A percentile compares a stretch with the other conserved stretches of the same genome.
Evolutionary conservation across 2,888 invertebrate genomes (phyloP).

Genomic region (Erynnis tages): DNA sequence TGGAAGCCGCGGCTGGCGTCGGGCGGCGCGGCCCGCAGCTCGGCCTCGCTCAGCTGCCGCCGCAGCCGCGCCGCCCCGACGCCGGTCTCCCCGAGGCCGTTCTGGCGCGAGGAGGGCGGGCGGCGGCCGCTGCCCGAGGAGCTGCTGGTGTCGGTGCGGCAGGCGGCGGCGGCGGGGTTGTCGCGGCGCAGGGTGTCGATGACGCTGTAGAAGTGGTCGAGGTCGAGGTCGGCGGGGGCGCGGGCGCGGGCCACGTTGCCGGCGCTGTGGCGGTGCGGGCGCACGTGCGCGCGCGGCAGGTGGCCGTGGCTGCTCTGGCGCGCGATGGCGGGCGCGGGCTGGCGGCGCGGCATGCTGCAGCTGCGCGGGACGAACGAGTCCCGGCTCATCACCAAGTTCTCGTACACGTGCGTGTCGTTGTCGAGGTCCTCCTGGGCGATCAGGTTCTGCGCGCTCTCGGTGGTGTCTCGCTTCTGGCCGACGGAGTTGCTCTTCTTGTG

Average conservation of each 20-base stretch:
- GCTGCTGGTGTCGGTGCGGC: conserved; percentile 57
- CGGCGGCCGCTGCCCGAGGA: conserved; percentile 63
- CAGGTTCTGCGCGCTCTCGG: conserved; percentile 74
- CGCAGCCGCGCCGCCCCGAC: conserved; percentile 52
- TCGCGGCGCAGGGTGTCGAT: conserved; percentile 61
- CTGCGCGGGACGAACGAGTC: conserved; percentile 66
- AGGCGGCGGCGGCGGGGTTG: conserved; percentile 40
- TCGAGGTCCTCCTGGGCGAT: conserved; percentile 67
- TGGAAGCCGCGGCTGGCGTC: conserved; percentile 57
- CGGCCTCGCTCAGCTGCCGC: conserved; percentile 65
- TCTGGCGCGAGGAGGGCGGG: too few species aligned
- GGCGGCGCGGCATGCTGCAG: conserved; percentile 74
- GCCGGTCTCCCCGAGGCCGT: conserved; percentile 69
- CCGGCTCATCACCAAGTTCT: conserved; percentile 56
- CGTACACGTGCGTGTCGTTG: conserved; percentile 65
- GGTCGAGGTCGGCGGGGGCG: conserved; percentile 57
- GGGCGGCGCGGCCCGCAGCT: conserved; percentile 43
- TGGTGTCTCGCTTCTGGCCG: conserved; percentile 68
- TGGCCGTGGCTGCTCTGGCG: conserved; percentile 70
- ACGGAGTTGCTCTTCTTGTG: conserved; percentile 76
- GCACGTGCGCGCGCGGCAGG: conserved; percentile 61
- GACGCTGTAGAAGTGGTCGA: conserved; percentile 67
- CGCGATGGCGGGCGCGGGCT: conserved; percentile 54
- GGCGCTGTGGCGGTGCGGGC: conserved; percentile 59
- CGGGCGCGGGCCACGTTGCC: conserved; percentile 57